Conservation (phyloP, 2,113 vertebrate species). For the Erythrolamprus reginae region DNA sequence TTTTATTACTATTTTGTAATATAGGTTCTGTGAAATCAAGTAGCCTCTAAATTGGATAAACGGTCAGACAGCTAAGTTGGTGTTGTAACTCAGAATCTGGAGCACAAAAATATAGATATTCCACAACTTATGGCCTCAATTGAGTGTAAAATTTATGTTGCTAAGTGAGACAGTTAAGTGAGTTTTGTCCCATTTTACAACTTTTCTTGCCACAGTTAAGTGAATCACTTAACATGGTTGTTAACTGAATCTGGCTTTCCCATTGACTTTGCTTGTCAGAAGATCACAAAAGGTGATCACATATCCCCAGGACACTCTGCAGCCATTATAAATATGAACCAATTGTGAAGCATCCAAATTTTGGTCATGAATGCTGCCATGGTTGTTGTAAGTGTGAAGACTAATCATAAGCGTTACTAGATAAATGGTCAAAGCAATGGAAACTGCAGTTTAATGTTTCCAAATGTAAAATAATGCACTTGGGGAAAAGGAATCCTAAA, state of each 20-base stretch:
- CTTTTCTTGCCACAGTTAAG: neutral
- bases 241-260: neutral
- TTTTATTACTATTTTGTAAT: neutral
- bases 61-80: neutral
- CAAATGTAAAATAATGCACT: no score
- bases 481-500: no score
- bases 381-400: neutral
- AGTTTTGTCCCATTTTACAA: neutral
- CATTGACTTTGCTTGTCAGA: neutral
- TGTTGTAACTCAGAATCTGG: neutral
- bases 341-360: neutral
- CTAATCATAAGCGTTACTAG: neutral
- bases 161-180: neutral
- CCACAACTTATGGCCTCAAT: neutral
- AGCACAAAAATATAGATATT: neutral
- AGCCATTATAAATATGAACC: neutral
- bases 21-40: neutral
- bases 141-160: neutral
- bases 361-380: neutral
- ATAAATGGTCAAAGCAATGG: no score
- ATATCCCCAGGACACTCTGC: neutral
- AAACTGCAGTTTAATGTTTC: no score
- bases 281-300: neutral
- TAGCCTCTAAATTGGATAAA: neutral
- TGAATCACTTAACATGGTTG: neutral